Base-by-base conservation (phyloP, 2,888 invertebrate species). In the Aphrophora alni region DNA sequence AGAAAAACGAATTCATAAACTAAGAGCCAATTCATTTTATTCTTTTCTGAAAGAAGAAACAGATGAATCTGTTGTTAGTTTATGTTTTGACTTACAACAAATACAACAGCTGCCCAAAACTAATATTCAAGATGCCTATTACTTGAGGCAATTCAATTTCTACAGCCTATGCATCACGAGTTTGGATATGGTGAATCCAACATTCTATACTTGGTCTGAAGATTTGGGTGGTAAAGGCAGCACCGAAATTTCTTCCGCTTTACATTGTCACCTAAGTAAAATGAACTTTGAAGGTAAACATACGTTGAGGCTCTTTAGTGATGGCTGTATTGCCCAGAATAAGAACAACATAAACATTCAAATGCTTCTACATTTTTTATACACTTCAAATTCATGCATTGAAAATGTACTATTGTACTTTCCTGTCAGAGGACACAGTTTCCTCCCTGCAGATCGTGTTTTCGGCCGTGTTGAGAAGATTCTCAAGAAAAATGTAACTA, bases 41-140 rank as follows among this genome's bases (percentile, higher is more conserved):
- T n/a, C n/a, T n/a, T n/a, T n/a, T n/a, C n/a, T n/a, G n/a, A n/a
- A n/a, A n/a, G n/a, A n/a, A n/a, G n/a, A n/a, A n/a, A 75, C 44
- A 14, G 75, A 75, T 44, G 75, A 75, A 75, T 75, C 44, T 24
- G 75, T 74, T 72, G 24, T 59, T 33, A 21, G 21, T 12, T 21
- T 38, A 25, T 21, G 38, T 28, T 38, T 28, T 25, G 75, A 26
- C 75, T 26, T 69, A 26, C 69, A 69, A 69, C 26, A 69, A 69
- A 69, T 69, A 8, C 69, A 69, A 26, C 69, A 10, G 12, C 69
- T 26, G 12, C 75, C 25, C 25, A 51, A 51, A 51, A 75, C 75
- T 27, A 75, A 51, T 28, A 75, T 44, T 75, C 75, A 75, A 75
- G 44, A 38, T n/a, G 75, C 38, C 21, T 69, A 69, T 69, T 69